Base-by-base conservation (phyloP, 1,140 invertebrate genomes). In the Aphelinus certus region DNA sequence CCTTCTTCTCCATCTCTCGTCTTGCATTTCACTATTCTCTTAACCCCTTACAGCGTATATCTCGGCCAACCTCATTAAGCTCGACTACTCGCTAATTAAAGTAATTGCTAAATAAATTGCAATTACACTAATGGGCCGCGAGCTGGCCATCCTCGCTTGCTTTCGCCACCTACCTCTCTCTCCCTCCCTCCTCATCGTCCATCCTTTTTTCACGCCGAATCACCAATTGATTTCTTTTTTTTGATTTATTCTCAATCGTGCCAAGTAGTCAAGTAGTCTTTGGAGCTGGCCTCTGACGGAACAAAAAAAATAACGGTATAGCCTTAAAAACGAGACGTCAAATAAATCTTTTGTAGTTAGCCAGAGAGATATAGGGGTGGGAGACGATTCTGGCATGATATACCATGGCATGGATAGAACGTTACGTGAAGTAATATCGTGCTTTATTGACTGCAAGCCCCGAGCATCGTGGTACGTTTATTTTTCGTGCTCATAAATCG, bases 91-190 rank as follows among this genome's bases (percentile, higher is more conserved):
- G 81, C 85, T 87, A 88, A 87, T 88, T 87, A 86, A 87, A 87
- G 84, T 87, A 87, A 88, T 88, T 87, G 86, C 85, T 85, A 86
- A 87, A 87, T 88, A 87, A 87, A 88, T 86, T 87, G 83, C 85
- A 88, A 88, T 88, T 84, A 86, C 83, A 82, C 82, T 88, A 88
- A 88, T 88, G 86, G 86, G 81, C 78, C 81, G 76, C 80, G 81
- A 79, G 79, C 77, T 64, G 62, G 58, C 65, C 58, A 51, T 74
- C 72, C 65, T 74, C 72, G 65, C 72, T 72, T 3, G 63, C 63
- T 69, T 68, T 43, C 51, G 9, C 4, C 4, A 9, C 51, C 51
- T 53, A 9, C 4, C 51, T 0, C 26, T 0, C 9, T 53, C 51
- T 26, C 26, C 26, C 26, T 26, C 26, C 26, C 26, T 61, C 60